Conservation (phyloP, 2,888 invertebrate genomes). For the Ditylenchus weischeri region DNA sequence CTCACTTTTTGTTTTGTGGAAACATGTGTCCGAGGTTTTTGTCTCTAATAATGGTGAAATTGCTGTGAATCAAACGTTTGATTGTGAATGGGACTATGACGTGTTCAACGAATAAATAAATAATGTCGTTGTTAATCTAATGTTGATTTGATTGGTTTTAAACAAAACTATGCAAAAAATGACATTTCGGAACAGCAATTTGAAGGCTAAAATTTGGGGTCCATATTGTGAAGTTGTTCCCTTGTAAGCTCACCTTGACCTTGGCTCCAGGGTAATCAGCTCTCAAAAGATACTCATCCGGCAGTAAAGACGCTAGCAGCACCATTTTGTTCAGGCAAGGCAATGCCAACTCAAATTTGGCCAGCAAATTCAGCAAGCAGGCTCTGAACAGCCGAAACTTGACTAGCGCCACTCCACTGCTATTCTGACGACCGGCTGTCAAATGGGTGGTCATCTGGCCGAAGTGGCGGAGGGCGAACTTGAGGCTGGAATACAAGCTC, state of each 20-base stretch:
- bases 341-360: slow-evolving; percentile 94
- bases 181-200: too few species aligned
- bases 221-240: too few species aligned
- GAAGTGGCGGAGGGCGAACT: slow-evolving; percentile 10
- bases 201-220: too few species aligned
- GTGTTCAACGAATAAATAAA: too few species aligned
- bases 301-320: slow-evolving; percentile 85
- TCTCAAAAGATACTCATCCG: slow-evolving; percentile 72
- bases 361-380: slow-evolving; percentile 77
- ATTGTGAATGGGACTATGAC: too few species aligned
- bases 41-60: too few species aligned
- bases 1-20: too few species aligned
- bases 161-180: too few species aligned
- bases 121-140: too few species aligned
- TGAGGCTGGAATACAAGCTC: slow-evolving; percentile 5
- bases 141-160: too few species aligned
- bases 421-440: background rate
- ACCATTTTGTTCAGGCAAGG: slow-evolving; percentile 89
- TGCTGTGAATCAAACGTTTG: too few species aligned
- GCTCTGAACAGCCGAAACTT: slow-evolving; percentile 16
- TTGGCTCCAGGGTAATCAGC: slow-evolving; percentile 59
- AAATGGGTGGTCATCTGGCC: background rate
- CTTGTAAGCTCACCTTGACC: slow-evolving; percentile 60
- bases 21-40: too few species aligned
- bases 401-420: background rate